These are phyloP conservation scores for Agriopis aurantiaria DNA, from an alignment of 2,888 invertebrate species.

Conservation along the genomic window DNA sequence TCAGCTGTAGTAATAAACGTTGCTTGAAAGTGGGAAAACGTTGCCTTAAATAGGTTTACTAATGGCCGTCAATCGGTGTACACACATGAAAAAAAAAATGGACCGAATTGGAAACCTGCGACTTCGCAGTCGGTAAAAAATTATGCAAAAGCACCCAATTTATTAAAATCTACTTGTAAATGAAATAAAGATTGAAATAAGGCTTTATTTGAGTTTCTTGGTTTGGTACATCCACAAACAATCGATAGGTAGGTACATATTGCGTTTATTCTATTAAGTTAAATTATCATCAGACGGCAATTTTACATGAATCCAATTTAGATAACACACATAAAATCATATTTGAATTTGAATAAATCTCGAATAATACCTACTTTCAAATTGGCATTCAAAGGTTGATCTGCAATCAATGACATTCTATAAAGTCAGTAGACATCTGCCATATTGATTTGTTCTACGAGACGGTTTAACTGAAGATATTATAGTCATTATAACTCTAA, in stretches of 20 bases:
- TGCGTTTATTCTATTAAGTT: not conserved
- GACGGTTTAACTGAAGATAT: not conserved
- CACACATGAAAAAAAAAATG: too few species aligned
- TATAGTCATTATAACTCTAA: too few species aligned
- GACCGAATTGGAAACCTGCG: too few species aligned
- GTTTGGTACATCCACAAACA: not conserved
- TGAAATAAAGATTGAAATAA: too few species aligned
- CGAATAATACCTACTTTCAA: not conserved
- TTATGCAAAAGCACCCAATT: too few species aligned
- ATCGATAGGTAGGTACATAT: not conserved
- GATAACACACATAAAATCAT: conserved; percentile 7
- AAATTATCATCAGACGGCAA: not conserved
- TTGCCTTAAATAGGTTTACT: too few species aligned
- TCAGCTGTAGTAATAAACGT: too few species aligned
- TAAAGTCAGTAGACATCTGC: conserved; percentile 11
- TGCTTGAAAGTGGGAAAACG: too few species aligned
- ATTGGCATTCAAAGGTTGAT: conserved; percentile 22
- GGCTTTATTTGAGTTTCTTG: too few species aligned
- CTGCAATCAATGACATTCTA: conserved; percentile 7
- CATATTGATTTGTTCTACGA: conserved; percentile 2
- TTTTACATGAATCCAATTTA: conserved; percentile 1
- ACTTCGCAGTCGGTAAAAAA: too few species aligned
- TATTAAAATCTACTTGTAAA: too few species aligned
- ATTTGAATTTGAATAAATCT: conserved; percentile 1
- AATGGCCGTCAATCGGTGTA: too few species aligned